These are phyloP conservation scores for Myocastor coypus DNA, from an alignment of 2,113 vertebrate genomes.

Conservation along the genomic window DNA sequence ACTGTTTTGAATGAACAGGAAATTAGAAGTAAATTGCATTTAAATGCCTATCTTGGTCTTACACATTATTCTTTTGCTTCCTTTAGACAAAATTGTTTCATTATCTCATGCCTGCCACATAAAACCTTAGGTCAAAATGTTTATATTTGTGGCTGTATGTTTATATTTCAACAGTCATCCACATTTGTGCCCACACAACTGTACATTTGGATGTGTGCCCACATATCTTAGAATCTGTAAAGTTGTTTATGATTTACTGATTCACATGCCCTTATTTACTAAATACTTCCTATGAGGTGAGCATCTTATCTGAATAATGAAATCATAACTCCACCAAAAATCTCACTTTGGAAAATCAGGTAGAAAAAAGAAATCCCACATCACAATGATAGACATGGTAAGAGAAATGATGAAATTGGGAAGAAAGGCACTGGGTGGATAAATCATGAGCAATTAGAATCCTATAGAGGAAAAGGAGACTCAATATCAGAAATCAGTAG, in stretches of 20 bases:
- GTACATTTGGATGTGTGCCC: neutral
- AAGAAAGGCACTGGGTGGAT: neutral
- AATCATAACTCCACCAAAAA: neutral
- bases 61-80: neutral
- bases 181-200: neutral
- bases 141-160: neutral
- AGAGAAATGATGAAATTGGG: neutral
- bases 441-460: neutral
- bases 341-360: slow-evolving; percentile 8
- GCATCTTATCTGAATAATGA: neutral
- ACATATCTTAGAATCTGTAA: neutral
- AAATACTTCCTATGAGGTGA: neutral
- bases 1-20: slow-evolving; percentile 16
- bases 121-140: neutral
- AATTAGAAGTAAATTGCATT: neutral
- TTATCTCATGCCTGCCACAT: neutral
- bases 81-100: neutral
- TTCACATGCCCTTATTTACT: neutral
- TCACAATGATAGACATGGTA: neutral
- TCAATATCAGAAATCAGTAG: neutral
- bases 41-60: neutral
- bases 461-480: neutral
- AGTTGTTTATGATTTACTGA: neutral
- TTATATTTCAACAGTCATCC: neutral
- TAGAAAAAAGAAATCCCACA: neutral